Conservation (phyloP, 2,113 vertebrate species). For the mouse (Mus musculus) region GRCm39 chr2:50873501-50874000, state of each 20-base stretch:
- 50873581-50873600: conserved; percentile 57
- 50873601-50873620: conserved; percentile 72
- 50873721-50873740: conserved; percentile 52
- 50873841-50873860: conserved; percentile 67
- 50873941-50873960: neutral
- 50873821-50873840: conserved; percentile 51
- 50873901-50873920: conserved; percentile 50
- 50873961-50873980: neutral
- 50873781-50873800: conserved; percentile 40
- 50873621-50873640: conserved; percentile 70
- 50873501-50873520: neutral
- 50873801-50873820: conserved; percentile 36
- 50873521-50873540: neutral
- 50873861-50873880: conserved; percentile 19
- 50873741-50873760: conserved; percentile 51
- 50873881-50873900: conserved; percentile 55
- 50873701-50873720: conserved; percentile 15
- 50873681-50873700: conserved; percentile 63
- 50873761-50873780: conserved; percentile 67
- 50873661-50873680: conserved; percentile 42
- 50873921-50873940: neutral
- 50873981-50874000: neutral
- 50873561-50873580: conserved; percentile 16
- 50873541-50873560: conserved; percentile 35
- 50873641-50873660: conserved; percentile 65